These are phyloP conservation scores for Neocloeon triangulifer DNA, from an alignment of 1,140 invertebrate genomes.

Conservation along the genomic window DNA sequence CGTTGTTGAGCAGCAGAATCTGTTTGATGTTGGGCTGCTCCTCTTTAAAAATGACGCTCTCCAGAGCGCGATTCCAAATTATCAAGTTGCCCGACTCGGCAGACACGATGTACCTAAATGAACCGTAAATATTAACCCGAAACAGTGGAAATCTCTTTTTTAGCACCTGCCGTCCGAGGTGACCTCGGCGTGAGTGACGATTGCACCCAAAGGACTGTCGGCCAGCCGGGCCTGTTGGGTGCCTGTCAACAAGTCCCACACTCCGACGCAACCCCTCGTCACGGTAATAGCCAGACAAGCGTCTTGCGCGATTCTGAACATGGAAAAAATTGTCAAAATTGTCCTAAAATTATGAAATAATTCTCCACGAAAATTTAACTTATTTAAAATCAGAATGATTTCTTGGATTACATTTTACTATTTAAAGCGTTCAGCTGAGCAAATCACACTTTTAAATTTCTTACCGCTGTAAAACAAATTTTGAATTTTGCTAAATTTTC, in stretches of 20 bases:
- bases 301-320: slow-evolving; percentile 40
- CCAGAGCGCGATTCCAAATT: slow-evolving; percentile 73
- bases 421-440: too few relatives aligned
- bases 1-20: too few relatives aligned
- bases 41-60: slow-evolving; percentile 63
- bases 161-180: slow-evolving; percentile 54
- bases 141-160: slow-evolving; percentile 1
- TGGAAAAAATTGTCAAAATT: slow-evolving; percentile 9
- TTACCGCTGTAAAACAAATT: too few relatives aligned
- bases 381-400: too few relatives aligned
- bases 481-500: too few relatives aligned
- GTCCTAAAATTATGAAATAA: slow-evolving; percentile 5
- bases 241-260: slow-evolving; percentile 82
- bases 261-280: slow-evolving; percentile 77
- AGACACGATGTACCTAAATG: slow-evolving; percentile 58
- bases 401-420: too few relatives aligned
- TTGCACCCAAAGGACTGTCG: slow-evolving; percentile 78
- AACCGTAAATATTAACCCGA: too few relatives aligned
- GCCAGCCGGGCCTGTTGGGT: slow-evolving; percentile 64
- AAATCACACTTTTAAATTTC: too few relatives aligned
- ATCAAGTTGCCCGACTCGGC: slow-evolving; percentile 82
- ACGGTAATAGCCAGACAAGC: slow-evolving; percentile 61
- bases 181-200: slow-evolving; percentile 79
- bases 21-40: slow-evolving; percentile 70
- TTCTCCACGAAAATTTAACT: too few relatives aligned